Conservation (phyloP, 2,888 invertebrate species). For the Drosophila suboccidentalis region DNA sequence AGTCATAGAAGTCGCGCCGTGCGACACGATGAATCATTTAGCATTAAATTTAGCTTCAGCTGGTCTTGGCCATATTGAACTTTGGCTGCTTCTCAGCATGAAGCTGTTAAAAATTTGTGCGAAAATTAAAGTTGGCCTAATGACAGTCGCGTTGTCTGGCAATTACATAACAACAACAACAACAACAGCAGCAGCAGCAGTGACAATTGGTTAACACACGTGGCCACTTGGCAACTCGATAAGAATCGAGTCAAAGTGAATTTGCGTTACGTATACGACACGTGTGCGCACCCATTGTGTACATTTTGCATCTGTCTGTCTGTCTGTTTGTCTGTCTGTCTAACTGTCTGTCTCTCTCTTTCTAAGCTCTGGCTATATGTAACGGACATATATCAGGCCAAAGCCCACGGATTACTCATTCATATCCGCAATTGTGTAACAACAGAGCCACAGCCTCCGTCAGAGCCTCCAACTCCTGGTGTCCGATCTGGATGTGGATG, state of each 20-base stretch:
- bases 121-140: slow-evolving; percentile 77
- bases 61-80: slow-evolving; percentile 46
- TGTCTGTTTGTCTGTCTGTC: slow-evolving; percentile 17
- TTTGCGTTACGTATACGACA: slow-evolving; percentile 80
- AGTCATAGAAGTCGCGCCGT: slow-evolving; percentile 16
- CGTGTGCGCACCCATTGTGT: slow-evolving; percentile 71
- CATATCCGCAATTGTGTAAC: slow-evolving; percentile 81
- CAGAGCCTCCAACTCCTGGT: slow-evolving; percentile 15
- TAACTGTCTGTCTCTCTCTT: slow-evolving; percentile 29
- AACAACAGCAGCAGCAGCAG: slow-evolving; percentile 24
- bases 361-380: slow-evolving; percentile 40
- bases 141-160: slow-evolving; percentile 46
- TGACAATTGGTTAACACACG: slow-evolving; percentile 52
- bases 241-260: slow-evolving; percentile 69
- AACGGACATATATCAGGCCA: slow-evolving; percentile 79
- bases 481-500: slow-evolving; percentile 7
- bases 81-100: slow-evolving; percentile 58
- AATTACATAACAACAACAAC: slow-evolving; percentile 58
- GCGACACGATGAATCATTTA: slow-evolving; percentile 42
- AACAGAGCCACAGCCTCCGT: too few relatives aligned
- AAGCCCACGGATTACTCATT: slow-evolving; percentile 81
- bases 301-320: not conserved
- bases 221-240: slow-evolving; percentile 45
- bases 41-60: slow-evolving; percentile 2
- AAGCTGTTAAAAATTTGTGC: slow-evolving; percentile 74